Evolutionary conservation across 2,797 vertebrate species (phyloP).

Genomic region (Neostethus bicornis): DNA sequence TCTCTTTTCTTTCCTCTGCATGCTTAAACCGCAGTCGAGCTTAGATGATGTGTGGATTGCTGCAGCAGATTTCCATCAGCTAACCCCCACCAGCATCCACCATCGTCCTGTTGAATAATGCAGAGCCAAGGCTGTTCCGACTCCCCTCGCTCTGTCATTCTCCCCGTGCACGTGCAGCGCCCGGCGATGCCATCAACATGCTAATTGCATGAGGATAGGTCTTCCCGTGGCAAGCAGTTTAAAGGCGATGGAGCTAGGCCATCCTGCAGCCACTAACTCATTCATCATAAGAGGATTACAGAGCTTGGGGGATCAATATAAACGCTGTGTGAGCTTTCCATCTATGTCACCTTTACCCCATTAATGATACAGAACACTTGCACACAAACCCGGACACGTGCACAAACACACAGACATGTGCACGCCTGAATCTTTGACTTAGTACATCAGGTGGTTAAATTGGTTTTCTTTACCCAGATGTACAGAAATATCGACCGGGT

Average conservation of each 20-base stretch:
- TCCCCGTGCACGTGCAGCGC: conserved; percentile 8
- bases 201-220: conserved; percentile 68
- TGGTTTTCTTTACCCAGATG: neutral
- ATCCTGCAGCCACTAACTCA: conserved; percentile 39
- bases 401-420: neutral
- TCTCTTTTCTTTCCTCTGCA: conserved; percentile 27
- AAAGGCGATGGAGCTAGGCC: conserved; percentile 44
- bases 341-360: conserved; percentile 50
- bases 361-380: conserved; percentile 49
- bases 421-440: conserved; percentile 1
- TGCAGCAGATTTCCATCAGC: conserved; percentile 50
- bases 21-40: conserved; percentile 37
- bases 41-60: conserved; percentile 43
- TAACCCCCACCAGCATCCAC: conserved; percentile 46
- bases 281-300: conserved; percentile 67
- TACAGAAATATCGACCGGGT: conserved; percentile 12
- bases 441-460: conserved; percentile 19
- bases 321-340: conserved; percentile 49
- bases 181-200: conserved; percentile 61
- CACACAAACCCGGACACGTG: conserved; percentile 28
- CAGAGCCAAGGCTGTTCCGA: conserved; percentile 34
- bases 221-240: conserved; percentile 23
- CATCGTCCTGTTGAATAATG: conserved; percentile 74
- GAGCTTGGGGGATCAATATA: conserved; percentile 64
- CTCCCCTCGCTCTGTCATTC: conserved; percentile 41